These are phyloP conservation scores for Lepus oiostolus DNA, from an alignment of 2,797 vertebrate species.

Conservation along the genomic window DNA sequence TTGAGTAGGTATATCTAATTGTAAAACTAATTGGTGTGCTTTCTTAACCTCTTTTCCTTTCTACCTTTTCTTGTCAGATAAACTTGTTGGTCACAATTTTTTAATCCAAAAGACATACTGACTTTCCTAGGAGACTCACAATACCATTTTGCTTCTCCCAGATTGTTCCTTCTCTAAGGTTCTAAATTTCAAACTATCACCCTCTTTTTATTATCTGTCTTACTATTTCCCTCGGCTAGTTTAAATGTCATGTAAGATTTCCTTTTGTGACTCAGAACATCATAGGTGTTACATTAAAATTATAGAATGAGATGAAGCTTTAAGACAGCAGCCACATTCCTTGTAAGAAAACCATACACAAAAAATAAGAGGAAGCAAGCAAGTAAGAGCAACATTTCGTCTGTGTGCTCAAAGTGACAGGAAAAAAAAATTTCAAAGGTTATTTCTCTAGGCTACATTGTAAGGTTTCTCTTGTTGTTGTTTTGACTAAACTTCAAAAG, in stretches of 20 bases:
- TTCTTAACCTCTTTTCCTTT: background rate
- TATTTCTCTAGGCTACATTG: background rate
- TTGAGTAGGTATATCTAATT: constrained; percentile 23
- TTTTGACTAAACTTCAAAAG: background rate
- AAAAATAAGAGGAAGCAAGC: constrained; percentile 37
- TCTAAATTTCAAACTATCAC: constrained; percentile 62
- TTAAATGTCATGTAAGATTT: constrained; percentile 66
- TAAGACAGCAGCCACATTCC: background rate
- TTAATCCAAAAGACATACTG: constrained; percentile 33
- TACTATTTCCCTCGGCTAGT: background rate
- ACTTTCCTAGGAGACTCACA: constrained; percentile 71
- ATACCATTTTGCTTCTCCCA: constrained; percentile 27
- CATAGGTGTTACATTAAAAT: constrained; percentile 30
- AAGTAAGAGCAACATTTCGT: constrained; percentile 13
- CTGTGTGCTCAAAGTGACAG: constrained; percentile 25
- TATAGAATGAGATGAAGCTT: constrained; percentile 44
- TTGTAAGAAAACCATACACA: background rate
- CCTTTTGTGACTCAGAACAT: constrained; percentile 73
- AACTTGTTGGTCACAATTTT: background rate
- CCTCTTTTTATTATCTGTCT: background rate
- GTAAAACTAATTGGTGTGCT: background rate
- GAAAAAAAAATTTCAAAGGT: constrained; percentile 1
- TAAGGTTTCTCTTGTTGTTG: constrained; percentile 25
- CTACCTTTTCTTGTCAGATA: constrained; percentile 62
- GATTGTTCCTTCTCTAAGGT: constrained; percentile 18